A percentile compares a stretch with the other conserved stretches of the same genome.
Conservation (phyloP, 2,797 vertebrate species). For the Chelmon rostratus region DNA sequence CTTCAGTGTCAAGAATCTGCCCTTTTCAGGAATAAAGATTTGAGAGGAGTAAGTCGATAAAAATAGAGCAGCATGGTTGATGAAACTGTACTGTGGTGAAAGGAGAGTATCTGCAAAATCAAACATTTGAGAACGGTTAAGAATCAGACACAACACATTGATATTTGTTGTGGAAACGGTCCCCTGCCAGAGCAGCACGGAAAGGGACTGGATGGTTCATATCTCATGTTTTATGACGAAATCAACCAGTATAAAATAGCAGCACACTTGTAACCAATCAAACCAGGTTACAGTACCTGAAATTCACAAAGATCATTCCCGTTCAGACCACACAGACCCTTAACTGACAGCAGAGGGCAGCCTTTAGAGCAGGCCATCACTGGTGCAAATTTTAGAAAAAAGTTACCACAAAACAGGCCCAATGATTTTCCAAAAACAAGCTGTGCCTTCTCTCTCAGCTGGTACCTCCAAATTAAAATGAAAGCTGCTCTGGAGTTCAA, state of each 20-base stretch:
- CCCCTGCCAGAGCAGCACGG: not conserved
- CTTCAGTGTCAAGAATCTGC: not conserved
- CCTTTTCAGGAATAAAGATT: not conserved
- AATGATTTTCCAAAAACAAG: conserved; percentile 18
- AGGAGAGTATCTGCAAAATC: not conserved
- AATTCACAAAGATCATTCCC: conserved; percentile 2
- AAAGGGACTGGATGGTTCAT: conserved; percentile 10
- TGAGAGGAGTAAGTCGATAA: not conserved
- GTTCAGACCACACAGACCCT: conserved; percentile 40
- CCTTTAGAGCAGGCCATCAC: conserved; percentile 57
- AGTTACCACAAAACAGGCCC: not conserved
- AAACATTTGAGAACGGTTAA: not conserved
- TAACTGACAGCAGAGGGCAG: conserved; percentile 80
- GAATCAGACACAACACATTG: not conserved
- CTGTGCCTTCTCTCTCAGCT: not conserved
- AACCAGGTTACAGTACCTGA: conserved; percentile 19
- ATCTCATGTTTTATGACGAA: conserved; percentile 8
- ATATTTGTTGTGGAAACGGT: conserved; percentile 47
- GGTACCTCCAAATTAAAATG: conserved; percentile 14
- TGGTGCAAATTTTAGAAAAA: conserved; percentile 14
- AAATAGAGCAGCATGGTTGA: not conserved
- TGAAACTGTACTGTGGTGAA: not conserved
- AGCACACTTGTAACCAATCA: not conserved
- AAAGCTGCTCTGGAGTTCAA: conserved; percentile 23
- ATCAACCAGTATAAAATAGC: conserved; percentile 1